Conservation (phyloP, 2,888 invertebrate species). For the Meiosimyza platycephala region DNA sequence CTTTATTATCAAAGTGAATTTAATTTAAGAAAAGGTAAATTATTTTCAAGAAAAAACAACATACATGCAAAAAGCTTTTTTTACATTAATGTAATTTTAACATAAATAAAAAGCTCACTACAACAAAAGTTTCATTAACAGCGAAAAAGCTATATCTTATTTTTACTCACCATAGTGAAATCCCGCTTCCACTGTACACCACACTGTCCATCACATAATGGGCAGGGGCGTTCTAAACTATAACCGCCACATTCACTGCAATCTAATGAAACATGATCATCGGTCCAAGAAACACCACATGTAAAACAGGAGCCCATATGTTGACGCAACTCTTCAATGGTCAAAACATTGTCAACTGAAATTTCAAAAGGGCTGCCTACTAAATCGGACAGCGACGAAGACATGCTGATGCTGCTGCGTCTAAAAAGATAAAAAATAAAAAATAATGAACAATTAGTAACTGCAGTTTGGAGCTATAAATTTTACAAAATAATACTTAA, state of each 20-base stretch:
- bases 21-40: too few relatives aligned
- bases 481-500: background rate
- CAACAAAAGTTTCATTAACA: background rate
- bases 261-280: slow-evolving; percentile 80
- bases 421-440: slow-evolving; percentile 51
- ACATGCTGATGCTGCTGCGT: slow-evolving; percentile 64
- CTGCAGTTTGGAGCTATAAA: background rate
- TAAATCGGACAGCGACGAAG: slow-evolving; percentile 65
- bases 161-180: slow-evolving; percentile 76
- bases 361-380: slow-evolving; percentile 65
- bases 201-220: slow-evolving; percentile 80
- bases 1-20: too few relatives aligned
- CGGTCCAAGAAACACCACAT: slow-evolving; percentile 84
- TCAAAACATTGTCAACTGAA: slow-evolving; percentile 70
- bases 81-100: too few relatives aligned
- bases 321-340: slow-evolving; percentile 77
- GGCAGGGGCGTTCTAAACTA: slow-evolving; percentile 80
- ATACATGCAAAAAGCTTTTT: too few relatives aligned
- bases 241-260: slow-evolving; percentile 86
- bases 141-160: too few relatives aligned
- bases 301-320: slow-evolving; percentile 81
- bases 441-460: background rate
- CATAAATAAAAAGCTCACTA: background rate
- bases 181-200: slow-evolving; percentile 80
- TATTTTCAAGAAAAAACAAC: too few relatives aligned